A percentile compares a stretch with the other conserved stretches of the same genome.
phyloP scores from a whole-genome alignment of 2,113 vertebrate species.

The Eulemur rufifrons region DNA sequence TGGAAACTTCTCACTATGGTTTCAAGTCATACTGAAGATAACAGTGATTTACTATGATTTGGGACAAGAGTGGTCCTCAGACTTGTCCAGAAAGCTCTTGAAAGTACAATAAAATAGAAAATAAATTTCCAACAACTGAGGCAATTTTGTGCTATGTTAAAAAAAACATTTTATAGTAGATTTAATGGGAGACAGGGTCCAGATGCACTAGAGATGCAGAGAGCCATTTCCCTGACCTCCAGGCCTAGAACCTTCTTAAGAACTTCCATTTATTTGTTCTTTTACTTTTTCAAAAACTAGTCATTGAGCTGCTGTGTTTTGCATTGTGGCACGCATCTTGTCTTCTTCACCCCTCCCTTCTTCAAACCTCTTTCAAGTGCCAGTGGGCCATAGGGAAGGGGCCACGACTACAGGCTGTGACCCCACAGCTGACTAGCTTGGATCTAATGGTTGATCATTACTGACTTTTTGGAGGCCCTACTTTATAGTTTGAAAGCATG shows the following conservation, averaged over 20 bases:
- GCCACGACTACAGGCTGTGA: background rate
- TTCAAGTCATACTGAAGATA: slow-evolving; percentile 3
- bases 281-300: background rate
- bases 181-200: background rate
- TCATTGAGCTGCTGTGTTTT: background rate
- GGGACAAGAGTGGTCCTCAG: background rate
- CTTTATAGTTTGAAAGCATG: background rate
- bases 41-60: slow-evolving; percentile 9
- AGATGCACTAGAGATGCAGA: background rate
- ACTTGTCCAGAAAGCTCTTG: background rate
- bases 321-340: background rate
- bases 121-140: slow-evolving; percentile 8
- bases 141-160: background rate
- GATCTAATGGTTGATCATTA: background rate
- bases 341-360: background rate
- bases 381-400: background rate
- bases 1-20: background rate
- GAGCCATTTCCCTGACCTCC: background rate
- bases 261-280: background rate
- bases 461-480: background rate
- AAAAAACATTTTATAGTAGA: background rate
- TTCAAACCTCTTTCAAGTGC: background rate
- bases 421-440: background rate
- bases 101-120: slow-evolving; percentile 4
- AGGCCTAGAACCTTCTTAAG: background rate